These are phyloP conservation scores for Phalloptychus januarius DNA, from an alignment of 2,797 vertebrate species.

Conservation along the genomic window DNA sequence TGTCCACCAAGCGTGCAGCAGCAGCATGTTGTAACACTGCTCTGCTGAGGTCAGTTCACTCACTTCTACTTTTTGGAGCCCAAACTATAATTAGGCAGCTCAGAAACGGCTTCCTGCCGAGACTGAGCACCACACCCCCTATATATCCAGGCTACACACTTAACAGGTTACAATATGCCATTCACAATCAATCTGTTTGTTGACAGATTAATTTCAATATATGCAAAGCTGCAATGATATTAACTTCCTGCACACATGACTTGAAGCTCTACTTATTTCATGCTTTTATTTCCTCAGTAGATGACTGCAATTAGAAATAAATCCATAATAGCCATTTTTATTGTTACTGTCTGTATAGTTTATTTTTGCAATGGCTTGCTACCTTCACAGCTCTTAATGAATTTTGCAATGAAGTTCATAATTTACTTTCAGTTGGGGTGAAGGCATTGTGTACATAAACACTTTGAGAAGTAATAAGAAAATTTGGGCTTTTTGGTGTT, in stretches of 20 bases:
- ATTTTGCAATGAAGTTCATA: background rate
- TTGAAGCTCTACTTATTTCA: background rate
- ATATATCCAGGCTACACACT: slow-evolving; percentile 29
- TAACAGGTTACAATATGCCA: slow-evolving; percentile 21
- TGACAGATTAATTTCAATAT: background rate
- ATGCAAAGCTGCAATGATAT: background rate
- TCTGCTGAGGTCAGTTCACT: slow-evolving; percentile 47
- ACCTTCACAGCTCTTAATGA: background rate
- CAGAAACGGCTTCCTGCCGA: slow-evolving; percentile 56
- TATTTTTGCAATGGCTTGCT: background rate
- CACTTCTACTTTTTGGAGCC: slow-evolving; percentile 39
- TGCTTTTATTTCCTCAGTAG: background rate
- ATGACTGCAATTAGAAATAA: background rate
- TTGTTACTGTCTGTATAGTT: background rate
- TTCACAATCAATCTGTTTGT: background rate
- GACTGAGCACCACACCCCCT: slow-evolving; percentile 46
- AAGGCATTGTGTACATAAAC: background rate
- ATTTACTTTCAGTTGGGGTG: background rate
- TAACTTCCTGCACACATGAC: background rate
- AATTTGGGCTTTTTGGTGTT: background rate
- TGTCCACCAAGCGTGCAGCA: slow-evolving; percentile 15
- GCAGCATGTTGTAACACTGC: slow-evolving; percentile 45
- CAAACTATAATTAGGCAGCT: slow-evolving; percentile 69
- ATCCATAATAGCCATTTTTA: background rate
- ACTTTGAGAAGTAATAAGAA: background rate